Conservation (phyloP, 2,888 invertebrate genomes). For the Portevinia maculata region DNA sequence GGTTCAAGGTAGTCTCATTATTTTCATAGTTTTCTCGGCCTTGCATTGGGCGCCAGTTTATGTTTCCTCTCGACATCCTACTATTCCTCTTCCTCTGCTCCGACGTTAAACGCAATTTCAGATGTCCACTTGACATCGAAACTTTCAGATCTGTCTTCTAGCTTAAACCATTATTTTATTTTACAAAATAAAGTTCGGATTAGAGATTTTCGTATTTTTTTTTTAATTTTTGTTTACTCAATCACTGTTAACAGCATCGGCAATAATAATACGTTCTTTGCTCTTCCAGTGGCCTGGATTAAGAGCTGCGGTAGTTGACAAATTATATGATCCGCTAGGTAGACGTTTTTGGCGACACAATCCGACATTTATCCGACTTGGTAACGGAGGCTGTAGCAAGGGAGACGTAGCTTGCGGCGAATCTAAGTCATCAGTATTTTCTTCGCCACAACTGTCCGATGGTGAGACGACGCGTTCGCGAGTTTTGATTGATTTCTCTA, state of each 20-base stretch:
- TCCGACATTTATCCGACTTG: conserved; percentile 76
- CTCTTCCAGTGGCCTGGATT: conserved; percentile 77
- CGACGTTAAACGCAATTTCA: too few relatives aligned
- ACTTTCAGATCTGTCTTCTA: too few relatives aligned
- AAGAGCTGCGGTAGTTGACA: conserved; percentile 76
- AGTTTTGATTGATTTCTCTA: conserved; percentile 88
- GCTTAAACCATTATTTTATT: too few relatives aligned
- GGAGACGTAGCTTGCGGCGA: conserved; percentile 88
- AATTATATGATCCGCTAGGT: conserved; percentile 76
- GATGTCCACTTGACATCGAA: too few relatives aligned
- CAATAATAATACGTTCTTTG: conserved; percentile 77
- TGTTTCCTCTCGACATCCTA: conserved; percentile 56
- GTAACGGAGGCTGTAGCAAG: conserved; percentile 79
- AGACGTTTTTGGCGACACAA: conserved; percentile 78
- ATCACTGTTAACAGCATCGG: conserved; percentile 78
- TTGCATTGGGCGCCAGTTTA: conserved; percentile 13
- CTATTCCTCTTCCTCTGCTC: conserved; percentile 17
- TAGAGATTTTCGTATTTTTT: too few relatives aligned
- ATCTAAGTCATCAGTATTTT: conserved; percentile 85
- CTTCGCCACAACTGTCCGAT: conserved; percentile 84
- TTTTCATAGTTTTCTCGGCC: neutral
- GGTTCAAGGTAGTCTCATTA: neutral
- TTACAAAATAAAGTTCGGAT: too few relatives aligned
- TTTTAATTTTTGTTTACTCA: conserved; percentile 64
- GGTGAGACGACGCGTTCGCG: conserved; percentile 84